These are phyloP conservation scores for Lobophora halterata DNA, from an alignment of 2,888 invertebrate genomes.

Conservation along the genomic window DNA sequence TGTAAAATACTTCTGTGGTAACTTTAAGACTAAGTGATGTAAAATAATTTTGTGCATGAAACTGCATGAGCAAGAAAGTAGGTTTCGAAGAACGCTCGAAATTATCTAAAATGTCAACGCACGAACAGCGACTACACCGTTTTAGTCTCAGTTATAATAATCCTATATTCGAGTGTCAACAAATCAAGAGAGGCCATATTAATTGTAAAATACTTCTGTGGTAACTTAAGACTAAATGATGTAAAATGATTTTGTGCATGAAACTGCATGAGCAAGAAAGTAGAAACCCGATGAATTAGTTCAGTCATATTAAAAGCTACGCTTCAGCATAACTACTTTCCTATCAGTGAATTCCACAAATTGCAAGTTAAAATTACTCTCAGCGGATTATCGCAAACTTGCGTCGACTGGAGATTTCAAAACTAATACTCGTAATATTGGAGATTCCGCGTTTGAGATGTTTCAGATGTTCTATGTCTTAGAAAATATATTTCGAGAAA, in stretches of 20 bases:
- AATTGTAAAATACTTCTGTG: too few species aligned
- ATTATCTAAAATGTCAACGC: too few species aligned
- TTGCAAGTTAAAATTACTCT: constrained; percentile 20
- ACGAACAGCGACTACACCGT: too few species aligned
- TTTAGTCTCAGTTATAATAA: too few species aligned
- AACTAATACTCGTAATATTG: neutral
- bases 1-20: too few species aligned
- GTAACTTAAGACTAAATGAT: too few species aligned
- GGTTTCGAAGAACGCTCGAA: too few species aligned
- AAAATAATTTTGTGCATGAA: neutral
- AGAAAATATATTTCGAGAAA: constrained; percentile 3
- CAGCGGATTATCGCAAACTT: constrained; percentile 12
- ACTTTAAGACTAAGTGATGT: too few species aligned
- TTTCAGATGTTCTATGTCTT: constrained; percentile 1
- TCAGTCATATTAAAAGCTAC: constrained; percentile 6
- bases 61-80: neutral
- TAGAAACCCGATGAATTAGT: constrained; percentile 6
- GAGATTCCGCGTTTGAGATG: neutral
- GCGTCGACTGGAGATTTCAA: constrained; percentile 14
- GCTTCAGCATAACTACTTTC: constrained; percentile 13
- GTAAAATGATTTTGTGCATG: neutral
- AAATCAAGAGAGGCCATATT: too few species aligned
- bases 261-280: neutral
- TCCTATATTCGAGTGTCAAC: too few species aligned
- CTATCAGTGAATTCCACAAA: constrained; percentile 18